Evolutionary conservation across 1,140 invertebrate species (phyloP).

Genomic region (Hermatobates lingyangjiaoensis): DNA sequence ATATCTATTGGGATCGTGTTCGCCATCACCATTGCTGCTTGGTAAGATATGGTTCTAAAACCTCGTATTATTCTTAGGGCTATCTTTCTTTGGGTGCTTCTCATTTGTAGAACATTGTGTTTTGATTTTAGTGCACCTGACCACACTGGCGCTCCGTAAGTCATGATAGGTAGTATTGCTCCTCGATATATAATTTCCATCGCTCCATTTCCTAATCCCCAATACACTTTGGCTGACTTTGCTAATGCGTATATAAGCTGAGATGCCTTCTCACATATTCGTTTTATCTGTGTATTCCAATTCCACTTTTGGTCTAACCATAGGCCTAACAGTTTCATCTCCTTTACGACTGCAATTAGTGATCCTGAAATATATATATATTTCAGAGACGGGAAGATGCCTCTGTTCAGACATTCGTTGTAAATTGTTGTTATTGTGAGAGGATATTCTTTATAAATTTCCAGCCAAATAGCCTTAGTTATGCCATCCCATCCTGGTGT

Average conservation of each 20-base stretch:
- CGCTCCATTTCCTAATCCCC: background rate
- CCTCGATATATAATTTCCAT: conserved; percentile 1
- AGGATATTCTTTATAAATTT: too few relatives aligned
- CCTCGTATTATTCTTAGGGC: background rate
- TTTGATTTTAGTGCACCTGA: background rate
- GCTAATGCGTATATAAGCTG: background rate
- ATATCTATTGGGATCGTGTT: too few relatives aligned
- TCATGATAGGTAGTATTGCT: conserved; percentile 1
- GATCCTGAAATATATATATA: too few relatives aligned
- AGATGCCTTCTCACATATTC: background rate
- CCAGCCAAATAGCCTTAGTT: too few relatives aligned
- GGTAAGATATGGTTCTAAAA: background rate
- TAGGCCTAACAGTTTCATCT: background rate
- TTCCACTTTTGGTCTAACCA: background rate
- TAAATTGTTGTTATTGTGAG: too few relatives aligned
- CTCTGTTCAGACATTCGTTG: background rate
- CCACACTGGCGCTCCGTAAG: conserved; percentile 2
- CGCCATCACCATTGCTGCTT: too few relatives aligned
- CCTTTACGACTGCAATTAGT: too few relatives aligned
- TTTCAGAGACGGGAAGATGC: background rate
- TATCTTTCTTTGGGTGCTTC: background rate
- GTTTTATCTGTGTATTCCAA: background rate
- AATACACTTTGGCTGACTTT: background rate
- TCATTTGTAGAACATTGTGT: background rate
- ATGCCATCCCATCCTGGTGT: too few relatives aligned